A percentile compares a stretch with the other conserved stretches of the same genome.
phyloP scores from a whole-genome alignment of 1,140 invertebrate genomes.

The Spodoptera litura region DNA sequence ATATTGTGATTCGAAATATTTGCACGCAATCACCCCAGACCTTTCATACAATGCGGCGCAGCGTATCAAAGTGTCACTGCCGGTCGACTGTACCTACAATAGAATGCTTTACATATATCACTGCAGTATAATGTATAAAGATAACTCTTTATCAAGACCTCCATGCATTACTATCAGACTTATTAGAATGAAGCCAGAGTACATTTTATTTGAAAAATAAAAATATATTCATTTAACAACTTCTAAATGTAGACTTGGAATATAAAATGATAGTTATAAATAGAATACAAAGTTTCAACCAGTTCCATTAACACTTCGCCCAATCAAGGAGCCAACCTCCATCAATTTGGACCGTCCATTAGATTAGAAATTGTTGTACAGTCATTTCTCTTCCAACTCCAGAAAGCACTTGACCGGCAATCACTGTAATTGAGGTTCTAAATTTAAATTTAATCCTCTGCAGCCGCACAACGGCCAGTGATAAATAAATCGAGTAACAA shows the following conservation, averaged over 20 bases:
- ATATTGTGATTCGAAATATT: too few relatives aligned
- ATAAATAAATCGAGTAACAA: slow-evolving; percentile 43
- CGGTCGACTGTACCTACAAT: too few relatives aligned
- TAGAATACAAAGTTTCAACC: neutral
- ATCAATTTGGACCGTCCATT: neutral
- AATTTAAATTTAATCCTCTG: slow-evolving; percentile 39
- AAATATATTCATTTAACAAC: neutral
- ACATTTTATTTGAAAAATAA: too few relatives aligned
- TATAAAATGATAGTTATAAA: neutral
- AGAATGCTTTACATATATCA: too few relatives aligned
- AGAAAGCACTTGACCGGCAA: slow-evolving; percentile 28
- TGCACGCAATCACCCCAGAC: too few relatives aligned
- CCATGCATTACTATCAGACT: too few relatives aligned
- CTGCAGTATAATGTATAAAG: too few relatives aligned
- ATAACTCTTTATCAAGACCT: too few relatives aligned
- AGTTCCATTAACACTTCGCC: slow-evolving; percentile 2
- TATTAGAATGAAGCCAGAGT: too few relatives aligned
- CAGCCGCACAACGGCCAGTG: slow-evolving; percentile 15
- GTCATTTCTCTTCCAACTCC: slow-evolving; percentile 5
- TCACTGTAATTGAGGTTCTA: slow-evolving; percentile 39
- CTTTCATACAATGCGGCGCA: too few relatives aligned
- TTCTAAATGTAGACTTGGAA: neutral
- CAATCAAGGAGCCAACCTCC: neutral
- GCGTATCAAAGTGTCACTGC: too few relatives aligned
- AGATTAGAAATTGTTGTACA: slow-evolving; percentile 23